Evolutionary conservation across 2,797 vertebrate genomes (phyloP).

Genomic region (Melopsittacus undulatus): DNA sequence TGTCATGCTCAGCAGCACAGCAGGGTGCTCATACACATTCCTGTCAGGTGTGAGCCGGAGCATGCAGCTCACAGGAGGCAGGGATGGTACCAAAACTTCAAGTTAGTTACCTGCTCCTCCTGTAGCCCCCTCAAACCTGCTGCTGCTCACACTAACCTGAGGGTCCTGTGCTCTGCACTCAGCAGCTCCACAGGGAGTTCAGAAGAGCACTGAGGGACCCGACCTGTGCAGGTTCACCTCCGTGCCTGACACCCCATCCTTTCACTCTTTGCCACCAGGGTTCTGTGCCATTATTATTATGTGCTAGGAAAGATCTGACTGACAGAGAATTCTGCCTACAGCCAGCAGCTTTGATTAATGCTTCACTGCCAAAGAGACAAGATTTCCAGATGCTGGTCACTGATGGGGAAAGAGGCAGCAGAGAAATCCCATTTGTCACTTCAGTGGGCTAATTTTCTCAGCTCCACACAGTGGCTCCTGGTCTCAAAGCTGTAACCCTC

Average conservation of each 20-base stretch:
- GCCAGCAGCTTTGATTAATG: neutral
- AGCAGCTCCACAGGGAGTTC: neutral
- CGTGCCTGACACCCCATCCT: neutral
- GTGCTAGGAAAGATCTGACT: neutral
- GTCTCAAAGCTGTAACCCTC: accelerated
- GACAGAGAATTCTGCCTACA: neutral
- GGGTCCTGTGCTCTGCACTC: neutral
- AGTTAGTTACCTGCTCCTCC: neutral
- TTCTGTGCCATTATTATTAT: neutral
- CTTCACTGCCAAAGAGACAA: neutral
- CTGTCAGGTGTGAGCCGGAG: slow-evolving; percentile 17
- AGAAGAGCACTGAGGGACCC: neutral
- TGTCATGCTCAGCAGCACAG: slow-evolving; percentile 22
- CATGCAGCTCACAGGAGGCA: slow-evolving; percentile 25
- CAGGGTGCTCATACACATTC: neutral
- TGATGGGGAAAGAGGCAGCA: neutral
- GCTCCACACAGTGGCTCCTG: neutral
- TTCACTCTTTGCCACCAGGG: neutral
- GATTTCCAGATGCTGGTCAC: neutral
- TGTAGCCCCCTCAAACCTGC: neutral
- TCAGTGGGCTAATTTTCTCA: neutral
- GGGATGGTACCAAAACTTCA: neutral
- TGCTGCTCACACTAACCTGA: neutral
- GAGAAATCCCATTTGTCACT: slow-evolving; percentile 34
- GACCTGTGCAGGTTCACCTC: neutral